Base-by-base conservation (phyloP, 2,113 vertebrate genomes). In the Cynocephalus volans region DNA sequence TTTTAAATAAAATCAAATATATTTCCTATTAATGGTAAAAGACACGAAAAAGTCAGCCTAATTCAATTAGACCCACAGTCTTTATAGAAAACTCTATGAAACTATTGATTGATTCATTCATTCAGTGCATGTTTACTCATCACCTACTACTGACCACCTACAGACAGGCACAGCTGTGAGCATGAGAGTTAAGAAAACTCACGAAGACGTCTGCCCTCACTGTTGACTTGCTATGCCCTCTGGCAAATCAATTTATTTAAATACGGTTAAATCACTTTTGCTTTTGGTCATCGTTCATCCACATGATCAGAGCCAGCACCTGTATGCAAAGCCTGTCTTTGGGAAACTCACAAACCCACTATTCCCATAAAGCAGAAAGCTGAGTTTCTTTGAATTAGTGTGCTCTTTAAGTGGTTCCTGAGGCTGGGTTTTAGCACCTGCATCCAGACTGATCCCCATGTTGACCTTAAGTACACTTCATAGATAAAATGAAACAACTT, bases 1-100 rank as follows among this genome's bases (percentile, higher is more conserved):
- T 95, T 96, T 83, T 73, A 82, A 88, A 41, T 62, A 88, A 96
- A 87, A 90, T 45, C 9, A 54, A 48, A 41, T 83, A 17, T 5
- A 70, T 31, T 82, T 80, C 67, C 85, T 52, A 56, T 33, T 87
- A 75, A 70, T 89, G 56, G 41, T 54, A 60, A 92, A 73, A 60
- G 19, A 75, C 88, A 73, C 31, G n/a, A n/a, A n/a, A 79, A 91
- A 31, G 2, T 36, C 3, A 54, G 31, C 28, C 8, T 86, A 41
- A 75, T 72, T 52, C 82, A 36, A 64, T 90, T 23, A n/a, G 33
- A 31, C 11, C 58, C 15, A 48, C 6, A 10, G 26, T 76, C 41
- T 83, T 87, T 52, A 75, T 8, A 60, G 41, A 4, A 41, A 41
- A 19, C 17, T 60, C n/a, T 72, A 52, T 75, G 80, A 95, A 94